These are phyloP conservation scores for Mesocentrotus franciscanus DNA, from an alignment of 53 echinoderm and acorn worm species.

Conservation along the genomic window DNA sequence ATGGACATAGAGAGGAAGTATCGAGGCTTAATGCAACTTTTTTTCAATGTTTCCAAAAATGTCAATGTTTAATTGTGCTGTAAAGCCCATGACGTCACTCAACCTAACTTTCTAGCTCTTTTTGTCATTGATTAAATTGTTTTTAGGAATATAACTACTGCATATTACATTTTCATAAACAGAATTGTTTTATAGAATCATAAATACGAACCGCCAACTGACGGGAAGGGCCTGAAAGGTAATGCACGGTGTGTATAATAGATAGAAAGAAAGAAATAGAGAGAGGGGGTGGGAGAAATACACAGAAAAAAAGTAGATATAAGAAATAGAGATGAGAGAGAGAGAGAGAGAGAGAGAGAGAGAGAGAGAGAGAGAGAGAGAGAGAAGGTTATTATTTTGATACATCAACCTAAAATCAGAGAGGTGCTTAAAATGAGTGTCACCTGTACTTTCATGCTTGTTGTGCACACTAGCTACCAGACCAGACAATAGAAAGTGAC, in stretches of 20 bases:
- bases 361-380: neutral
- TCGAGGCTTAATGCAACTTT: neutral
- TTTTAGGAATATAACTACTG: no score
- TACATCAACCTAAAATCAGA: no score
- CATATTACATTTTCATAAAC: no score
- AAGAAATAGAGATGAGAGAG: no score
- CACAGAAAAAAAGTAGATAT: no score
- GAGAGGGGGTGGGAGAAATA: neutral
- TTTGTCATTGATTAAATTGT: no score
- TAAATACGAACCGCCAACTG: no score
- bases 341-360: neutral
- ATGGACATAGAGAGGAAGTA: neutral
- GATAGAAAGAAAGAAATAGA: neutral
- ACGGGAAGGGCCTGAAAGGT: no score
- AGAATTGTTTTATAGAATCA: no score
- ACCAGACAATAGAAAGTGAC: constrained; percentile 12
- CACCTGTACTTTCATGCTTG: constrained; percentile 7
- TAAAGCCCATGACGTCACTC: no score
- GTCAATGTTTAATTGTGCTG: no score
- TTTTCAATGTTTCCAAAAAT: neutral
- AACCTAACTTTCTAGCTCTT: no score
- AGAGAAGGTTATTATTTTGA: neutral
- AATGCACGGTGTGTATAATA: neutral
- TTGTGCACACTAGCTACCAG: neutral
- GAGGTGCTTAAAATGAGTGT: constrained; percentile 1